phyloP scores from a whole-genome alignment of 1,140 invertebrate genomes.

The Magallana angulata region DNA sequence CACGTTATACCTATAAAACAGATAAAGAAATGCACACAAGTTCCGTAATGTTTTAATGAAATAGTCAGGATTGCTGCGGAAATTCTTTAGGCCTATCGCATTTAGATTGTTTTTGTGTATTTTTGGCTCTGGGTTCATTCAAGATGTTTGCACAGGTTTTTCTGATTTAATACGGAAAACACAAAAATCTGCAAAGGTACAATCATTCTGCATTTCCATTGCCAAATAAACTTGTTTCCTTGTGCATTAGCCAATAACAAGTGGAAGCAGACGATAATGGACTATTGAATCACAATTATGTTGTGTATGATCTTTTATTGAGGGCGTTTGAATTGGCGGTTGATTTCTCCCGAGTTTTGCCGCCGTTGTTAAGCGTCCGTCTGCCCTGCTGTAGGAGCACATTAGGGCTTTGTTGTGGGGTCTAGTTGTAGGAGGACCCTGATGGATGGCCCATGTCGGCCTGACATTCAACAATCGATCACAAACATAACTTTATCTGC shows the following conservation, averaged over 20 bases:
- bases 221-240: background rate
- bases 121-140: background rate
- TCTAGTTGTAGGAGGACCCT: background rate
- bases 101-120: conserved; percentile 13
- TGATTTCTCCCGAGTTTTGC: background rate
- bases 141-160: background rate
- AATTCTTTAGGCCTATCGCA: background rate
- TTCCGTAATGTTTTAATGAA: background rate
- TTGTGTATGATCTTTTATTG: background rate
- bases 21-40: background rate
- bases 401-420: background rate
- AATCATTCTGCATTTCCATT: background rate
- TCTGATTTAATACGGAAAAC: background rate
- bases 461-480: background rate
- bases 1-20: background rate
- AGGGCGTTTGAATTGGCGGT: background rate
- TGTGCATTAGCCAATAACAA: background rate
- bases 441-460: background rate
- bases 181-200: background rate
- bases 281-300: background rate
- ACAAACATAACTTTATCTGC: background rate
- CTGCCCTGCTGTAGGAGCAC: background rate
- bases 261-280: background rate
- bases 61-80: background rate
- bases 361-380: background rate